Percentiles rank a stretch among this genome's conserved stretches.
phyloP scores from a whole-genome alignment of 2,113 vertebrate genomes.

The Choloepus hoffmanni region DNA sequence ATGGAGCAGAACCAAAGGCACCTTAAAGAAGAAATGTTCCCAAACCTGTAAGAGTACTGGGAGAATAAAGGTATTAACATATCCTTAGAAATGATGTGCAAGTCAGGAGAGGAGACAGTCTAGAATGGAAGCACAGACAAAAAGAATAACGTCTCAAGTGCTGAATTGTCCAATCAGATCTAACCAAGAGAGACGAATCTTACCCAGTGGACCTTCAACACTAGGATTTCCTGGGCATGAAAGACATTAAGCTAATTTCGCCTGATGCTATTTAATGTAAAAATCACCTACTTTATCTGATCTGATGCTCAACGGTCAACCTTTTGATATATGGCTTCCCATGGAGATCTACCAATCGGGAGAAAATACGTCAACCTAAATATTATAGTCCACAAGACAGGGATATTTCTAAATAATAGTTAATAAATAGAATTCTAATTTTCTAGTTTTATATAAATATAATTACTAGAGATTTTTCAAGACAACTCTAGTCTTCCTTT shows the following conservation, averaged over 20 bases:
- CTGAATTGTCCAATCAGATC: not conserved
- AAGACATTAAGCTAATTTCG: not conserved
- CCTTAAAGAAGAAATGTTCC: not conserved
- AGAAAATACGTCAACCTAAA: not conserved
- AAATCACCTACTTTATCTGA: not conserved
- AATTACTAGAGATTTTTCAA: not conserved
- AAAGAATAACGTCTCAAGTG: not conserved
- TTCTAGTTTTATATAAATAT: not conserved
- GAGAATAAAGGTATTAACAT: not conserved
- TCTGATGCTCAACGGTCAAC: not conserved
- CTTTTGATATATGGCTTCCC: not conserved
- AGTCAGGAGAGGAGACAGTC: not conserved
- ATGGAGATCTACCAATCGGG: not conserved
- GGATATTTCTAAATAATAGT: slow-evolving; percentile 1
- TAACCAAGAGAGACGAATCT: not conserved
- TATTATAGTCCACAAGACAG: not conserved
- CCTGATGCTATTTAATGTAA: not conserved
- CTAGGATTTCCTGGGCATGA: not conserved
- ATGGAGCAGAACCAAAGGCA: not conserved
- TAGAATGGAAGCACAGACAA: not conserved
- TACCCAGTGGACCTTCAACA: not conserved
- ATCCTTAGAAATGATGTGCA: not conserved
- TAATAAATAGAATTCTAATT: not conserved
- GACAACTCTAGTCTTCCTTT: not conserved
- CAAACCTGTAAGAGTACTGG: not conserved